These are phyloP conservation scores for Protaetia brevitarsis DNA, from an alignment of 1,140 invertebrate genomes.

Conservation along the genomic window DNA sequence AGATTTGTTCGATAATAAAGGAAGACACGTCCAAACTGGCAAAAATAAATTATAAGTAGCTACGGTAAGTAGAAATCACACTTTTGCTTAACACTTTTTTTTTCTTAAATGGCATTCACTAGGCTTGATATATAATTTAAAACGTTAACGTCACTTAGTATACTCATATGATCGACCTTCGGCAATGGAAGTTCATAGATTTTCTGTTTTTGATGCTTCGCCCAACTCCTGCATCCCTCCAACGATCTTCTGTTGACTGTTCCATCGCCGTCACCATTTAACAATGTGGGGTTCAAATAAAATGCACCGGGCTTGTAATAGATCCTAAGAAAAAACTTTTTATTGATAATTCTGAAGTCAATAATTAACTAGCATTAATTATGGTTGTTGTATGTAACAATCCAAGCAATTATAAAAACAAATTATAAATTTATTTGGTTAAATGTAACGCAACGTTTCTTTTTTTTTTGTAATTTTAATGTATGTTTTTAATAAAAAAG, in stretches of 20 bases:
- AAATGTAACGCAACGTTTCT: no score
- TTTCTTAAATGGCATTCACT: constrained; percentile 42
- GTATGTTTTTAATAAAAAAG: no score
- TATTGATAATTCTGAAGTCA: constrained; percentile 10
- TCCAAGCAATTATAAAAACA: background rate
- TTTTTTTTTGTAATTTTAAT: no score
- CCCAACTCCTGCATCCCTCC: constrained; percentile 75
- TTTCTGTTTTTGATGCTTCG: constrained; percentile 56
- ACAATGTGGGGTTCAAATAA: constrained; percentile 73
- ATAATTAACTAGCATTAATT: background rate
- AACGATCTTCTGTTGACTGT: constrained; percentile 89
- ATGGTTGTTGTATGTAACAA: background rate
- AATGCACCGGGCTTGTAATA: constrained; percentile 69
- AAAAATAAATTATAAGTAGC: no score
- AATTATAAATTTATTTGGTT: background rate
- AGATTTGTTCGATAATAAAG: no score
- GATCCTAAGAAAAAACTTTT: constrained; percentile 54
- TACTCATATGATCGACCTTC: constrained; percentile 72
- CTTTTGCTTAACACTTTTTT: no score
- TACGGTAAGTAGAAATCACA: no score
- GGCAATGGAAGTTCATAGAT: constrained; percentile 63
- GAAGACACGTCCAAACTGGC: no score
- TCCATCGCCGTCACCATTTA: constrained; percentile 87
- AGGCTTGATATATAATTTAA: constrained; percentile 58
- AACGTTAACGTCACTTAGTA: constrained; percentile 59